Conservation (phyloP, 2,797 vertebrate genomes). For the Mormyrops boulengeri region DNA sequence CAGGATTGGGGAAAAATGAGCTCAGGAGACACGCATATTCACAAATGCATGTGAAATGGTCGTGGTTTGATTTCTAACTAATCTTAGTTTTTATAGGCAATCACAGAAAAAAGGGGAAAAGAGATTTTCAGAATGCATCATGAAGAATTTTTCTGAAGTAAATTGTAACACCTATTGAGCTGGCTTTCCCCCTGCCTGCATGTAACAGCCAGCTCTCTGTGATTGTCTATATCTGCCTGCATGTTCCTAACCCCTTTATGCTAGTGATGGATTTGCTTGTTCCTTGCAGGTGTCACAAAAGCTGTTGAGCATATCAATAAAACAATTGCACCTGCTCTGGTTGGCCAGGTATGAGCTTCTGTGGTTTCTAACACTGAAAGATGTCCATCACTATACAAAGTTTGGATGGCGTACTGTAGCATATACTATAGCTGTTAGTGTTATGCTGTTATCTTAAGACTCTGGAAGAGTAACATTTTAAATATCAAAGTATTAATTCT, state of each 20-base stretch:
- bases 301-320: conserved; percentile 99
- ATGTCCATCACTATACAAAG: neutral
- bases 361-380: conserved; percentile 55
- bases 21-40: neutral
- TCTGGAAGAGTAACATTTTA: neutral
- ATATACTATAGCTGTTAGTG: neutral
- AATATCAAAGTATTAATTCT: neutral
- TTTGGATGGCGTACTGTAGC: neutral
- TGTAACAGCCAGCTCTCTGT: conserved; percentile 32
- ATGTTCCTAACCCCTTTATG: conserved; percentile 50
- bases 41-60: conserved; percentile 53
- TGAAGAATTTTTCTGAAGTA: neutral
- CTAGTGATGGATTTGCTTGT: conserved; percentile 88
- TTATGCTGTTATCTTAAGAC: neutral
- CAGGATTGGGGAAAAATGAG: neutral
- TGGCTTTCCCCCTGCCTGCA: neutral
- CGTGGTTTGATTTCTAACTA: conserved; percentile 61
- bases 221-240: conserved; percentile 61
- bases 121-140: neutral
- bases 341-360: conserved; percentile 92
- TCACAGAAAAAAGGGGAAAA: conserved; percentile 41
- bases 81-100: conserved; percentile 45
- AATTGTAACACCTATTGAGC: neutral
- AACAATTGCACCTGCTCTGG: conserved; percentile 93
- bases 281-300: conserved; percentile 98